phyloP scores from a whole-genome alignment of 2,113 vertebrate genomes.

The Zosterops pallidus region DNA sequence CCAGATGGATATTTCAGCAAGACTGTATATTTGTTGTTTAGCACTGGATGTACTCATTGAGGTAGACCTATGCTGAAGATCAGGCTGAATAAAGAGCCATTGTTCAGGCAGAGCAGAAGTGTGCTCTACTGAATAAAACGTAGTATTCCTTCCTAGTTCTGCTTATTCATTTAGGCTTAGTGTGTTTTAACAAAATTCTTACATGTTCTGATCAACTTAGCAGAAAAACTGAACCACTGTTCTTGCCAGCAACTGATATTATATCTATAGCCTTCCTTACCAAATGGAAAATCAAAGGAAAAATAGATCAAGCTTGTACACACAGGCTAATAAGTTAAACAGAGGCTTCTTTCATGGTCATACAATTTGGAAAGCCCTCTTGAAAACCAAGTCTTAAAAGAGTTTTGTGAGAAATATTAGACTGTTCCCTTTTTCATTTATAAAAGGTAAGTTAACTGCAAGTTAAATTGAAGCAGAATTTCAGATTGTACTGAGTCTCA shows the following conservation, averaged over 20 bases:
- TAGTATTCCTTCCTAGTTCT: background rate
- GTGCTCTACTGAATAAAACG: background rate
- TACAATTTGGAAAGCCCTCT: background rate
- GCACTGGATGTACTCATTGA: background rate
- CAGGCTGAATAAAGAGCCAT: background rate
- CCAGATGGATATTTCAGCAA: background rate
- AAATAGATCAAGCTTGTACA: background rate
- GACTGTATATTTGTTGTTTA: background rate
- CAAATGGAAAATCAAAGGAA: background rate
- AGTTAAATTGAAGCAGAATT: slow-evolving; percentile 1
- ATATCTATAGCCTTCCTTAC: background rate
- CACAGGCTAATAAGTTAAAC: background rate
- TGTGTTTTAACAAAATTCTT: background rate
- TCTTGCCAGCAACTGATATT: background rate
- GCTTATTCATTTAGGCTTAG: background rate
- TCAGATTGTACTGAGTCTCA: background rate
- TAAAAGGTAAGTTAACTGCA: background rate
- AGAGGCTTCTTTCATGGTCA: background rate
- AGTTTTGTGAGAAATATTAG: background rate
- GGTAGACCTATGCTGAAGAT: background rate
- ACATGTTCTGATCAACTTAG: background rate
- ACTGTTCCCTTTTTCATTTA: background rate
- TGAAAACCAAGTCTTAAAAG: background rate
- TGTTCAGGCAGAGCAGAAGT: background rate
- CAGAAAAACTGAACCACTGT: background rate